Percentiles rank a stretch among this genome's conserved stretches.
phyloP scores from a whole-genome alignment of 2,888 invertebrate genomes.

The Ichneumon xanthorius region DNA sequence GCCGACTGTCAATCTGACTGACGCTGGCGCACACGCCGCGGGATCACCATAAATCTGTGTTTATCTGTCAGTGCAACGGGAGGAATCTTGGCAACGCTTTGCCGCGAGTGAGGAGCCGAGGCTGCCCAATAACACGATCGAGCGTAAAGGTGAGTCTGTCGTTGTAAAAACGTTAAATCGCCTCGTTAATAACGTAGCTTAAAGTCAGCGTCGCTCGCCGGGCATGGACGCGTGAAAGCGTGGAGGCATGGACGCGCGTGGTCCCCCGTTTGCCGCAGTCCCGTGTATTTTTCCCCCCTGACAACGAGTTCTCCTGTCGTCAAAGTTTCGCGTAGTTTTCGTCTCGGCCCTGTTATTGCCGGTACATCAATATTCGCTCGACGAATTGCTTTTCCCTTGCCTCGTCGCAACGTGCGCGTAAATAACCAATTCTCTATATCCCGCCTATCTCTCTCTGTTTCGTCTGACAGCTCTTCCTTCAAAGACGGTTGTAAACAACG shows the following conservation, averaged over 20 bases:
- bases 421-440: background rate
- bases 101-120: background rate
- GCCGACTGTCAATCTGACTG: constrained; percentile 79
- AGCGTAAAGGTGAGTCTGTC: constrained; percentile 26
- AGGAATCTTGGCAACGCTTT: background rate
- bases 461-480: constrained; percentile 73
- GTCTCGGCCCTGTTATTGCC: background rate
- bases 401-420: background rate
- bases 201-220: constrained; percentile 47
- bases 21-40: constrained; percentile 74
- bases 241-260: constrained; percentile 61
- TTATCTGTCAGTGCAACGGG: constrained; percentile 68
- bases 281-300: background rate
- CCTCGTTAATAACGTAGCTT: constrained; percentile 10
- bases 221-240: constrained; percentile 71
- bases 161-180: constrained; percentile 33
- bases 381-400: background rate
- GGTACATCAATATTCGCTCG: background rate
- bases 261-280: constrained; percentile 37
- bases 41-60: constrained; percentile 71
- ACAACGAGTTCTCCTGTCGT: constrained; percentile 25
- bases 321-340: background rate
- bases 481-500: constrained; percentile 72
- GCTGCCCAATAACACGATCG: background rate
- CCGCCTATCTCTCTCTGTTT: constrained; percentile 32